Base-by-base conservation (phyloP, 30 jellyfish, hydroid and myxozoan species). In the Hydra vulgaris region DNA sequence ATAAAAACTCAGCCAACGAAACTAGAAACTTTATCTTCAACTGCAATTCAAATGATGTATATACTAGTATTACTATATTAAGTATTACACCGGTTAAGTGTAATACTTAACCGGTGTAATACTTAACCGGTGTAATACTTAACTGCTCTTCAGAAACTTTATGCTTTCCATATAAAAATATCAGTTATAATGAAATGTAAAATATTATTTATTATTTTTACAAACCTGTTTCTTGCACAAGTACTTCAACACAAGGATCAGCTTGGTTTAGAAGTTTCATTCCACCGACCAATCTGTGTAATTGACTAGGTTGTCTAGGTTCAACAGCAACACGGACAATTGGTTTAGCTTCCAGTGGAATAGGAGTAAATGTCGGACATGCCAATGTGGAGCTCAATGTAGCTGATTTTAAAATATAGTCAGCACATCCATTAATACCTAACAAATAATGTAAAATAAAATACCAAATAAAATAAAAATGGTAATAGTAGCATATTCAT, bases 321-420 rank as follows among this genome's bases (percentile, higher is more conserved):
- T 94, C 99, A 7, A 94, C 83, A 16, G 97, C 99, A 21, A 94
- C 97, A n/a, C 99, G 95, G 16, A 94, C 97, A 24, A 94, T 88
- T 16, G 99, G 97, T 19, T 85, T 89, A 18, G 95, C 99, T 77
- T 88, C 97, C 66, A 88, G 81, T 7, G 93, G 95, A 93, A 88
- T 85, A 26, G 96, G 96, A 5, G 96, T 86, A 66, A 94, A 88
- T 53, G 99, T 91, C 7, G 99, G 97, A 72, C 99, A 88, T 17
- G 96, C 96, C 0, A 85, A 94, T 17, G 90, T 80, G 52, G 95
- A 73, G 54, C 96, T 83, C 8, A 89, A 40, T n/a, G 99, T 94
- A 12, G 96, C 99, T 0, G 99, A 85, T 66, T 94, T 94, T 76
- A 88, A 84, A n/a, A 94, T 87, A 23, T 78, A 82, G 53, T 81